Percentiles rank a stretch among this genome's conserved stretches.
These are phyloP conservation scores for Drosophila dives DNA, from an alignment of 2,888 invertebrate genomes.

Conservation along the genomic window DNA sequence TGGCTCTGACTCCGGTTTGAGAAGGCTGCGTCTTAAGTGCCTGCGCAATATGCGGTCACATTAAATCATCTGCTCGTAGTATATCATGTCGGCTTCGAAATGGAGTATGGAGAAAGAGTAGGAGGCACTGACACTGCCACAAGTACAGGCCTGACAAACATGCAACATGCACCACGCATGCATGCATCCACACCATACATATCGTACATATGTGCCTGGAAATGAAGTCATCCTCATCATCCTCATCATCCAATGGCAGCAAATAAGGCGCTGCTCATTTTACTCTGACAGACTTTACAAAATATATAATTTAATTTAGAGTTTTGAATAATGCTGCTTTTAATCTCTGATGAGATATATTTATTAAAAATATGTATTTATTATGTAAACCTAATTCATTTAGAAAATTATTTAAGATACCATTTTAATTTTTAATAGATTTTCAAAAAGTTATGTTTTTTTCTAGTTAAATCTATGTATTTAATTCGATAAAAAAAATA, in stretches of 20 bases:
- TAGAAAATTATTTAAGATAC: not conserved
- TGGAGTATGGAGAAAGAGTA: constrained; percentile 45
- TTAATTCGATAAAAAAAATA: not conserved
- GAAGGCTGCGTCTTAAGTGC: constrained; percentile 58
- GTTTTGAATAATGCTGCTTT: constrained; percentile 8
- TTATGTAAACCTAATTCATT: not conserved
- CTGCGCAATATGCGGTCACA: constrained; percentile 73
- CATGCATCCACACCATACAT: constrained; percentile 4
- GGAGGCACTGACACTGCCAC: constrained; percentile 32
- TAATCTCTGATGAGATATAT: not conserved
- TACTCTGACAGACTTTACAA: constrained; percentile 9
- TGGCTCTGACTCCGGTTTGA: constrained; percentile 1
- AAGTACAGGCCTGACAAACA: constrained; percentile 69
- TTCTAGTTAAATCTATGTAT: not conserved
- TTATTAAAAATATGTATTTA: not conserved
- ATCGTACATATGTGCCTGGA: constrained; percentile 17
- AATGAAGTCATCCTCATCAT: constrained; percentile 69
- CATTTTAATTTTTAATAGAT: not conserved
- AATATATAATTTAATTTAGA: constrained; percentile 16
- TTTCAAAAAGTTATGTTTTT: not conserved
- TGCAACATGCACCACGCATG: constrained; percentile 15
- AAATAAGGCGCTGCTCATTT: constrained; percentile 35
- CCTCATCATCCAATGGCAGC: constrained; percentile 57
- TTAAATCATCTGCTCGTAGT: constrained; percentile 81
- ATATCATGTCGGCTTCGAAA: constrained; percentile 60